phyloP scores from a whole-genome alignment of 2,888 invertebrate genomes.

The Lithophane semibrunnea region DNA sequence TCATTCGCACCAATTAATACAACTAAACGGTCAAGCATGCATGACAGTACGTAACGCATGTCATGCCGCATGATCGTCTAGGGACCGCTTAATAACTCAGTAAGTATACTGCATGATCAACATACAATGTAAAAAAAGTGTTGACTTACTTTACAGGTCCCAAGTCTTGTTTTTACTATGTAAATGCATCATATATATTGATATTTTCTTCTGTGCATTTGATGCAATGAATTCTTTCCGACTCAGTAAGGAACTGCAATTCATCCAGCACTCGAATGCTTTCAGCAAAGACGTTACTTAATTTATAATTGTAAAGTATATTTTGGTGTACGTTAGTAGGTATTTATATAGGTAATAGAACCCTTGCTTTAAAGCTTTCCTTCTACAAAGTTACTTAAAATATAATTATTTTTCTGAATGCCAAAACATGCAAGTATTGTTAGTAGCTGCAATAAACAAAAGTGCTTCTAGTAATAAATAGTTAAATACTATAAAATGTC shows the following conservation, averaged over 20 bases:
- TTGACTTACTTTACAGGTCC: background rate
- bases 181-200: background rate
- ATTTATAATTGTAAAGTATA: background rate
- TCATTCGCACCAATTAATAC: too few species aligned
- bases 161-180: background rate
- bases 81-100: too few species aligned
- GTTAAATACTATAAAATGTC: background rate
- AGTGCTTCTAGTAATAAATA: background rate
- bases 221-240: background rate
- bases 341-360: background rate
- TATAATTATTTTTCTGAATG: background rate
- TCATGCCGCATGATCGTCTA: too few species aligned
- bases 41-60: too few species aligned
- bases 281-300: too few species aligned
- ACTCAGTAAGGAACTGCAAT: too few species aligned
- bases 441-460: slow-evolving; percentile 9
- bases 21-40: too few species aligned
- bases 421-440: background rate
- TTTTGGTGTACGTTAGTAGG: background rate
- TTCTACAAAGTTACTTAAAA: background rate
- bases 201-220: background rate
- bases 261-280: too few species aligned
- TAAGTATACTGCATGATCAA: background rate
- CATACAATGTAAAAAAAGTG: background rate
- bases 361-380: background rate